A percentile compares a stretch with the other conserved stretches of the same genome.
Conservation (phyloP, 1,140 invertebrate genomes). For the Dinoponera quadriceps region DNA sequence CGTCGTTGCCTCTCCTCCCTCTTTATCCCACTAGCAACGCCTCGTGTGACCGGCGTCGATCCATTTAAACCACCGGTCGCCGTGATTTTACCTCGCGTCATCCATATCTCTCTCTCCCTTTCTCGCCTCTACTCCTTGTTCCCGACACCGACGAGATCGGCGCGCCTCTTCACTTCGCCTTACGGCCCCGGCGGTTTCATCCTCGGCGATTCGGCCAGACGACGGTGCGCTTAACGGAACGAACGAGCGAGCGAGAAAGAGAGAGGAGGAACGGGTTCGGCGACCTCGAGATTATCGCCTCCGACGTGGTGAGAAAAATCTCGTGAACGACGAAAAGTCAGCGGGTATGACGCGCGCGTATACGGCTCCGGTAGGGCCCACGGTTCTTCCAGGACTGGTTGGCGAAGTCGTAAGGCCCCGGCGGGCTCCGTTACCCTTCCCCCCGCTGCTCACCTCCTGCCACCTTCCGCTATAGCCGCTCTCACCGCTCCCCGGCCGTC, state of each 20-base stretch:
- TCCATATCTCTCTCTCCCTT: slow-evolving; percentile 50
- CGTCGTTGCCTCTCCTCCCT: not conserved
- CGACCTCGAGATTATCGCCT: slow-evolving; percentile 56
- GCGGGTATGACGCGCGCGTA: slow-evolving; percentile 47
- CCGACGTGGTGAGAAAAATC: slow-evolving; percentile 57
- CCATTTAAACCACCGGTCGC: slow-evolving; percentile 64
- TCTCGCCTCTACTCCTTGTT: not conserved
- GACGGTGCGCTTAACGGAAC: slow-evolving; percentile 23
- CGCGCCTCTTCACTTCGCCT: slow-evolving; percentile 29
- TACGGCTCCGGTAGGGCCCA: slow-evolving; percentile 76
- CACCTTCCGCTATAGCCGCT: slow-evolving; percentile 51
- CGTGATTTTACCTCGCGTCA: slow-evolving; percentile 59
- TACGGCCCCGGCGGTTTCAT: slow-evolving; percentile 67
- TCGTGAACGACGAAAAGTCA: slow-evolving; percentile 63
- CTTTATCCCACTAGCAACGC: slow-evolving; percentile 40
- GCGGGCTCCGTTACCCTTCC: slow-evolving; percentile 79
- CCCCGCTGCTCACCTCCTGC: slow-evolving; percentile 71
- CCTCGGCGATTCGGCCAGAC: slow-evolving; percentile 8
- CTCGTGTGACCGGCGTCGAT: slow-evolving; percentile 67
- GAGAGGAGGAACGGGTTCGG: slow-evolving; percentile 44
- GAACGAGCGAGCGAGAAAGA: not conserved
- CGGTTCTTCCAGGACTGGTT: slow-evolving; percentile 82
- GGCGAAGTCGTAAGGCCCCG: slow-evolving; percentile 77
- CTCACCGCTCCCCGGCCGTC: slow-evolving; percentile 58
- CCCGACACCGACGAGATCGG: slow-evolving; percentile 41